Base-by-base conservation (phyloP, 2,113 vertebrate species). In the Chiloscyllium plagiosum region DNA sequence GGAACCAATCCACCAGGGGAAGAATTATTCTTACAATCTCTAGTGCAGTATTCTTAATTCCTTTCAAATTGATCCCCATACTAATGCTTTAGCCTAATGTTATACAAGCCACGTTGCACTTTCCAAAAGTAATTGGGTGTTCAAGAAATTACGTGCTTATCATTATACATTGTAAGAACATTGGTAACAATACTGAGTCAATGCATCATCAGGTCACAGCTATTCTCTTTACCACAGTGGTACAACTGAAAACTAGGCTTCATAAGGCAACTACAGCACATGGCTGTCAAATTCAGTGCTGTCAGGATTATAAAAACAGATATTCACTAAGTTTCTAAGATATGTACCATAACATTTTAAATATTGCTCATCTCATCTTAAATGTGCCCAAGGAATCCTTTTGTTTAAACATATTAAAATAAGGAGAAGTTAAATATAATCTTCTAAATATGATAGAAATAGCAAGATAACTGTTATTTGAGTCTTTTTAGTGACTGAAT, bases 371-470 rank as follows among this genome's bases (percentile, higher is more conserved):
- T 56, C 52, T 56, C 52, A 56, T 56, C 7, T 56, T 68, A 93
- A 61, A 61, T 61, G 56, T 61, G 6, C 10, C 4, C 10, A 61
- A 61, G 56, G 56, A 47, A 19, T 26, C 15, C 20, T 26, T 86
- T n/a, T 86, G 83, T 37, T 86, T 47, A 37, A 20, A 86, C 83
- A 42, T 83, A 47, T 61, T n/a, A 42, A 93, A 68, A 68, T 93
- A 93, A 19, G 37, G 17, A 80, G 8, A 37, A 68, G n/a, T 86
- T 86, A 86, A 72, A 72, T 8, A 24, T 52, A 56, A 93, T 93
- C 56, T 93, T 93, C 90, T 61, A 66, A 93, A 68, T 37, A 68
- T 93, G 90, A 93, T 66, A 92, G 90, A 93, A 87, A 42, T 66
- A 68, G 37, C 56, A 68, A n/a, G n/a, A 19, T 33, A 86, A 42